Conservation (phyloP, 2,797 vertebrate genomes). For the Merluccius polli region DNA sequence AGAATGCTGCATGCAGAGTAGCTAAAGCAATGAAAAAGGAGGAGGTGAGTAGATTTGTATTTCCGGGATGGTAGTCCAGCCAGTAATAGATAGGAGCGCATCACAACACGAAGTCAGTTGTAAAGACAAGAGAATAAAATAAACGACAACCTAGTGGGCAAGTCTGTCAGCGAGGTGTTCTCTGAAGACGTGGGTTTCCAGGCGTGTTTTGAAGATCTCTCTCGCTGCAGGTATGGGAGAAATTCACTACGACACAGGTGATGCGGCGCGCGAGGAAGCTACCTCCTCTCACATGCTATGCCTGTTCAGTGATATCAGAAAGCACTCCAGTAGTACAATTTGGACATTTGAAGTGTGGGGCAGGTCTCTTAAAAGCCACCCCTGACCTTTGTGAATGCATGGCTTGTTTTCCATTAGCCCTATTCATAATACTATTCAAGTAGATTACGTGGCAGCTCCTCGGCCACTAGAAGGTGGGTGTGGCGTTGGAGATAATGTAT, state of each 20-base stretch:
- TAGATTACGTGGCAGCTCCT: background rate
- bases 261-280: too few species aligned
- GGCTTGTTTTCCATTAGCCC: slow-evolving; percentile 3
- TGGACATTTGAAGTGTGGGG: background rate
- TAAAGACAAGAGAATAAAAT: background rate
- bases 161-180: background rate
- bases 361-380: background rate
- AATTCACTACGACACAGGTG: too few species aligned
- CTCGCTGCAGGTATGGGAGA: too few species aligned
- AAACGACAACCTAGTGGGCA: too few species aligned
- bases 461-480: background rate
- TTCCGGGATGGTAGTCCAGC: background rate
- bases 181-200: too few species aligned
- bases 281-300: background rate
- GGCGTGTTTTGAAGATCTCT: background rate
- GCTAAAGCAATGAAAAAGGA: background rate
- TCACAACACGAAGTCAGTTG: background rate
- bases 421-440: background rate
- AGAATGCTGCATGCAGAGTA: too few species aligned
- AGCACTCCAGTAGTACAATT: background rate
- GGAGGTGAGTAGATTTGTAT: too few species aligned
- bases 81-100: background rate
- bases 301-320: background rate
- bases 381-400: background rate
- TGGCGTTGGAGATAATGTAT: background rate